A percentile compares a stretch with the other conserved stretches of the same genome.
phyloP scores from a whole-genome alignment of 2,797 vertebrate species.

The Champsocephalus gunnari region DNA sequence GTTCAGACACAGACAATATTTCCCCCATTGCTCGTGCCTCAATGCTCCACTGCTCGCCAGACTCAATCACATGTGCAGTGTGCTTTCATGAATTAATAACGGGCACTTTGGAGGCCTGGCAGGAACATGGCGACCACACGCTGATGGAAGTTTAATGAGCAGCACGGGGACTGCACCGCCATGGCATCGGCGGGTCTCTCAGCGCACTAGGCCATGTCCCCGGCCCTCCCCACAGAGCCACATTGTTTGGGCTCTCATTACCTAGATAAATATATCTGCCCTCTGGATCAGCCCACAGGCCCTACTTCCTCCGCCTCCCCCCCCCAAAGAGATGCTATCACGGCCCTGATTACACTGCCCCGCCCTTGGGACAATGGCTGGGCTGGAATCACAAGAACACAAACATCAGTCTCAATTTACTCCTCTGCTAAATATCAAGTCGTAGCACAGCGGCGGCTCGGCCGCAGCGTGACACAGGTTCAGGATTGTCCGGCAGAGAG shows the following conservation, averaged over 20 bases:
- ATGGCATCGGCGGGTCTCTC: slow-evolving; percentile 77
- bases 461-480: slow-evolving; percentile 57
- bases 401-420: slow-evolving; percentile 81
- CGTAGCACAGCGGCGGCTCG: slow-evolving; percentile 49
- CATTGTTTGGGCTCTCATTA: slow-evolving; percentile 83
- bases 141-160: slow-evolving; percentile 93
- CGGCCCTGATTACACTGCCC: slow-evolving; percentile 81
- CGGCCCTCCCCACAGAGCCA: slow-evolving; percentile 77
- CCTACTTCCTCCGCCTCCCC: slow-evolving; percentile 58
- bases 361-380: slow-evolving; percentile 79
- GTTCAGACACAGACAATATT: slow-evolving; percentile 81
- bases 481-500: slow-evolving; percentile 53
- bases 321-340: slow-evolving; percentile 82
- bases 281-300: slow-evolving; percentile 75
- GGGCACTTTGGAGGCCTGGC: slow-evolving; percentile 89
- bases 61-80: slow-evolving; percentile 91
- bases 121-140: slow-evolving; percentile 89
- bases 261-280: slow-evolving; percentile 85
- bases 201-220: slow-evolving; percentile 75
- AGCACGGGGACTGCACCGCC: slow-evolving; percentile 81
- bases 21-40: slow-evolving; percentile 80
- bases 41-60: slow-evolving; percentile 88
- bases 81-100: slow-evolving; percentile 97
- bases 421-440: slow-evolving; percentile 72
- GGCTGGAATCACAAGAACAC: slow-evolving; percentile 77